Evolutionary conservation across 2,888 invertebrate genomes (phyloP).

Genomic region (Capitulum mitella): DNA sequence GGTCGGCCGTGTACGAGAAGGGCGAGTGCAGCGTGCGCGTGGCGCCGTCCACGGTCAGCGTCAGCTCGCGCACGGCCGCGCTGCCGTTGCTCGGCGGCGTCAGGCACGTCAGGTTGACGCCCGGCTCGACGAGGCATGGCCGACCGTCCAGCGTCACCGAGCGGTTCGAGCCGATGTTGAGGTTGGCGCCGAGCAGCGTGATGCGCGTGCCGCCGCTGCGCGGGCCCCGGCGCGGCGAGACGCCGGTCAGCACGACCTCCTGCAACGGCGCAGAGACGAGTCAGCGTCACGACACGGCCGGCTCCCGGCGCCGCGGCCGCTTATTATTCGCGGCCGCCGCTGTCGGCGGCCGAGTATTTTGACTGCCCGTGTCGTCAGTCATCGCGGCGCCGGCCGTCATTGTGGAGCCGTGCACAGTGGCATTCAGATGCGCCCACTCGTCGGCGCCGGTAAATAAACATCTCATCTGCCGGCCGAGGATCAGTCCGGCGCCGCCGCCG

Average conservation of each 20-base stretch:
- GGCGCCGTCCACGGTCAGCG: constrained; percentile 79
- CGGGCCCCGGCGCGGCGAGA: constrained; percentile 80
- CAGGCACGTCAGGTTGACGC: constrained; percentile 76
- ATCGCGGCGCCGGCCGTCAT: neutral
- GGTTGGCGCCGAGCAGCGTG: constrained; percentile 80
- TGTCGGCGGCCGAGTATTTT: neutral
- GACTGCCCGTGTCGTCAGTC: neutral
- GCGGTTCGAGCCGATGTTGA: constrained; percentile 86
- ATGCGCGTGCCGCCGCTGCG: constrained; percentile 92
- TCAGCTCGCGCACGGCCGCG: constrained; percentile 60
- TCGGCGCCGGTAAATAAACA: neutral
- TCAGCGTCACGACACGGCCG: neutral
- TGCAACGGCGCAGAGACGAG: neutral
- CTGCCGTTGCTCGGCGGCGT: constrained; percentile 62
- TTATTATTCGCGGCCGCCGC: constrained; percentile 3
- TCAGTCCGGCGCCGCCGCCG: neutral
- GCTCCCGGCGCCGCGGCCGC: neutral
- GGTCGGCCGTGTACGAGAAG: constrained; percentile 88
- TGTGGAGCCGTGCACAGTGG: neutral
- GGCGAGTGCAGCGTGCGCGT: constrained; percentile 69
- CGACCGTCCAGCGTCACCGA: constrained; percentile 59
- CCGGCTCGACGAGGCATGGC: constrained; percentile 78
- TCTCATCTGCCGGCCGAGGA: neutral
- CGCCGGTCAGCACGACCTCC: constrained; percentile 53
- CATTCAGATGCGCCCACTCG: neutral